Evolutionary conservation across 1,140 invertebrate genomes (phyloP), one percentile per base, ranked within the genome.

Genomic region (Dreissena polymorpha): DNA sequence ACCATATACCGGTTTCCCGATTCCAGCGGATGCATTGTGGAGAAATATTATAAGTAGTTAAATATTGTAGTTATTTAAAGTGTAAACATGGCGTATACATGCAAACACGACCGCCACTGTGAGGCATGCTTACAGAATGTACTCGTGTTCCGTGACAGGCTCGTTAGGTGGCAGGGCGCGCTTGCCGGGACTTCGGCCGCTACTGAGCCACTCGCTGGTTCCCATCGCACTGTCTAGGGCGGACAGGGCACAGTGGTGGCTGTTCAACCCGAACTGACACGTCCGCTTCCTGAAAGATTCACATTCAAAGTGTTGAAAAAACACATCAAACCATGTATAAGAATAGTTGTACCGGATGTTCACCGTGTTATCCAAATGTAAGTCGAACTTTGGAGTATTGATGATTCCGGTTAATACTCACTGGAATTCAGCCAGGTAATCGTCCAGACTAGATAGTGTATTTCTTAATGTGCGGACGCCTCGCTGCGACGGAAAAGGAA

Each of bases 221-320:
- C 18, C 49, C 79, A 73, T 67, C 2, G 67, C 18, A 14, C n/a
- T 55, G 50, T 82, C 79, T 5, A 82, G 25, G 39, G 68, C 57
- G 2, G 79, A 71, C 13, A 82, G 64, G 0, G 70, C 69, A 23
- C 79, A 82, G 50, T 82, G 79, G 53, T 74, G 79, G 72, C 79
- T 82, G 63, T 82, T 82, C n/a, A 82, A 74, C 12, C 79, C 79
- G 57, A 82, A 82, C 14, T 50, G 14, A 57, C 79, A 82, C 21
- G 79, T 73, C 7, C 79, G 70, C 29, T 82, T 82, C 51, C 79
- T 82, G 50, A 50, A 80, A n/a, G 23, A 27, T 68, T 39, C 39
- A 68, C 29, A 53, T 39, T 55, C 21, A 60, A 27, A 27, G 21
- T 27, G 13, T 39, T 14, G 18, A 60, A 6, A 29, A 63, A 50